These are phyloP conservation scores for Rhabdophis nuchalis DNA, from an alignment of 2,797 vertebrate species.

Conservation along the genomic window DNA sequence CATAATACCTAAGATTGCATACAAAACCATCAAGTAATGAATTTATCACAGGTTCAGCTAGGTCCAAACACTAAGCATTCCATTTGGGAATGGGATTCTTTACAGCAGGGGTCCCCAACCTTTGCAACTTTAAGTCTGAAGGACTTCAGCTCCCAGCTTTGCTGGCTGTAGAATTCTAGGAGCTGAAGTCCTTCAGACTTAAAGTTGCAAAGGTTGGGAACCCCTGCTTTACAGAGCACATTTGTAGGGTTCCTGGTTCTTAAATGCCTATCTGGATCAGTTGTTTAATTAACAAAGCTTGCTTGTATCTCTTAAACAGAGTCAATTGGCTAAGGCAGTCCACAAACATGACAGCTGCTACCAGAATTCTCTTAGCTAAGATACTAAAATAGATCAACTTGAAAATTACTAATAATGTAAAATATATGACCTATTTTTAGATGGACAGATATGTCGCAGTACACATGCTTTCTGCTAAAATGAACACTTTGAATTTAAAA, in stretches of 20 bases:
- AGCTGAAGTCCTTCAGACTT: too few species aligned
- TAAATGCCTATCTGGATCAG: background rate
- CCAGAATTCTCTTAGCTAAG: background rate
- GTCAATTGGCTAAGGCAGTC: background rate
- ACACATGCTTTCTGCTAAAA: background rate
- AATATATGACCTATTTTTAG: slow-evolving; percentile 14
- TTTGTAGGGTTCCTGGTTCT: background rate
- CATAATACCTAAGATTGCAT: background rate
- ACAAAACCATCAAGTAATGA: background rate
- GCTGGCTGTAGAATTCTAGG: too few species aligned
- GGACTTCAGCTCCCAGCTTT: too few species aligned
- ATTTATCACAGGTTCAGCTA: background rate
- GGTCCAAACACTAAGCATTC: background rate
- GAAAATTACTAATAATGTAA: slow-evolving; percentile 5
- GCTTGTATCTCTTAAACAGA: background rate
- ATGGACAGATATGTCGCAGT: slow-evolving; percentile 6
- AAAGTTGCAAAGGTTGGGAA: too few species aligned
- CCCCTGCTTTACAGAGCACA: background rate
- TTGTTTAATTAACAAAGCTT: background rate
- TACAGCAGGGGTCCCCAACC: too few species aligned
- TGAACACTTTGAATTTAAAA: slow-evolving; percentile 13
- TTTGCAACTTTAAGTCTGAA: too few species aligned
- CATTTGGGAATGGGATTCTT: background rate
- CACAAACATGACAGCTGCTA: slow-evolving; percentile 5
- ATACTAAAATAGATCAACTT: slow-evolving; percentile 22